Evolutionary conservation across 2,797 vertebrate genomes (phyloP).

Genomic region (Rhinella marina): DNA sequence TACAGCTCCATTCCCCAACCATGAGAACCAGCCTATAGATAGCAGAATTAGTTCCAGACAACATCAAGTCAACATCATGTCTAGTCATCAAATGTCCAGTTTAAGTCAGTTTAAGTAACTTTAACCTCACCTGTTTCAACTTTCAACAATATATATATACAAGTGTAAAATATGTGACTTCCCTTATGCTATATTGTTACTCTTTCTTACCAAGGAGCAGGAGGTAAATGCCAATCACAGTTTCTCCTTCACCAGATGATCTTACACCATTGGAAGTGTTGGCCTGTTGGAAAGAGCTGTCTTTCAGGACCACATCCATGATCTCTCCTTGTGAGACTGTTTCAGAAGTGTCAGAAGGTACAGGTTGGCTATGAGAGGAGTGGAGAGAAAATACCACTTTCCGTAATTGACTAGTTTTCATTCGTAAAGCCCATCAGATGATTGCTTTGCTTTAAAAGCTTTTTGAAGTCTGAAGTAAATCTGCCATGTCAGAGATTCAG

Average conservation of each 20-base stretch:
- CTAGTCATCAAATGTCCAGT: neutral
- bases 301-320: conserved; percentile 19
- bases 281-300: conserved; percentile 8
- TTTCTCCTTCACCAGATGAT: conserved; percentile 43
- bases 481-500: neutral
- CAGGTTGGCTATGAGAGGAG: neutral
- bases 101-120: neutral
- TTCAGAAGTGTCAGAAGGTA: neutral
- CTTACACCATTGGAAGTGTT: conserved; percentile 42
- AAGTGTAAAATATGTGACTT: neutral
- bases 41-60: conserved; percentile 15
- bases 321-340: neutral
- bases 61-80: neutral
- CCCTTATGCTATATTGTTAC: neutral
- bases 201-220: conserved; percentile 57
- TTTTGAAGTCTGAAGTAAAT: neutral
- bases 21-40: conserved; percentile 64
- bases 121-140: neutral
- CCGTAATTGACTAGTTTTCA: neutral
- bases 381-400: too few species aligned
- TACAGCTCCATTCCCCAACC: conserved; percentile 61
- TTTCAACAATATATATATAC: too few species aligned
- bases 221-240: conserved; percentile 50
- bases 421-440: neutral
- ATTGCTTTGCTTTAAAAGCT: conserved; percentile 7